Evolutionary conservation across 1,140 invertebrate species (phyloP), one percentile per base, ranked within the genome.

Genomic region (Drosophila saltans): DNA sequence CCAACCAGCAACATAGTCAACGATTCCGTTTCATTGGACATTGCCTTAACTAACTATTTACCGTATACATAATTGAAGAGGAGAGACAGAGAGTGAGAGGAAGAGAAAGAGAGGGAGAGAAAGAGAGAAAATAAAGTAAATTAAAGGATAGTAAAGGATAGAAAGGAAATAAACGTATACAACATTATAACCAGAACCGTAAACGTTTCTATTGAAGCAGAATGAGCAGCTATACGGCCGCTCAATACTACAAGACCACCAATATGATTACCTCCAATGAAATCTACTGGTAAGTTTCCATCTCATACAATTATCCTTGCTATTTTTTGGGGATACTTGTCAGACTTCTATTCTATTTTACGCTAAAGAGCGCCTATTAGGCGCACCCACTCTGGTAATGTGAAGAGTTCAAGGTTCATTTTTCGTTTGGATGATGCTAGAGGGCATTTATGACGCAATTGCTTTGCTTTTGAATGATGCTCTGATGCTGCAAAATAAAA

Each of bases 241-340:
- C 84, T 74, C 80, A 84, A 55, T 88, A 88, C 75, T 88, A 88
- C 85, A 88, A 88, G 85, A 88, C 84, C 84, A 91, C 80, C 89
- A 91, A 85, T 80, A 91, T 91, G 90, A 86, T 91, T 90, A 91
- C 90, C 75, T 91, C 90, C 70, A 91, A 91, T 68, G 90, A 91
- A 69, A 91, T 91, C 75, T 91, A 91, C 82, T 91, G 90, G 90
- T 91, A 78, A 91, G 90, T 91, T 66, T 30, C 59, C 21, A 52
- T 6, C 16, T 6, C 9, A 24, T 24, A 21, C 3, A 57, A 33
- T 69, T 66, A 60, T 75, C 64, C 60, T 74, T 78, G 69, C 58
- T 76, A 57, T 75, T 75, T 75, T 75, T 72, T 16, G 16, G 16
- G 71, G 60, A 43, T 72, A 75, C 65, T 75, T 77, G 66, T 77